Conservation (phyloP, 2,113 vertebrate genomes). For the Vulpes vulpes region DNA sequence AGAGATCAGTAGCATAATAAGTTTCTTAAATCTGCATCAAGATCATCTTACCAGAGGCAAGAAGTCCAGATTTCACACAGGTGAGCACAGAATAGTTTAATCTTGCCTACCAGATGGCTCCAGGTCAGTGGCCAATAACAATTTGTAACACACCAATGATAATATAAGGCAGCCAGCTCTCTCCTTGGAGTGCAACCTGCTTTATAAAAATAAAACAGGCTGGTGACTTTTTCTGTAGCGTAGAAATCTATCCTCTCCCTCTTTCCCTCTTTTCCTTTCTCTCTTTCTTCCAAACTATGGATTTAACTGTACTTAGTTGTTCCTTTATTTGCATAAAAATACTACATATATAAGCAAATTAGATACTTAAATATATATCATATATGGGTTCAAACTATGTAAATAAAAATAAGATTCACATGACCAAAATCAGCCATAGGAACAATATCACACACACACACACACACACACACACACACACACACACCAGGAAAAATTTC, state of each 20-base stretch:
- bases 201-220: not conserved
- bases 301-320: not conserved
- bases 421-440: not conserved
- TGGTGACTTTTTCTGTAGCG: not conserved
- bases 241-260: not conserved
- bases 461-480: no score
- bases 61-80: constrained; percentile 40
- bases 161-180: not conserved
- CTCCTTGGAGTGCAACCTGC: not conserved
- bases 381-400: not conserved
- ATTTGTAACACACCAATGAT: not conserved
- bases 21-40: not conserved
- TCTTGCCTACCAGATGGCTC: constrained; percentile 29
- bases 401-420: not conserved
- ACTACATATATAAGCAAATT: not conserved
- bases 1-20: not conserved
- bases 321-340: not conserved
- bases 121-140: constrained; percentile 14
- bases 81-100: not conserved
- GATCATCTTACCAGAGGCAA: not conserved
- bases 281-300: not conserved
- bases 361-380: not conserved
- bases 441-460: not conserved
- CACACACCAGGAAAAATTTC: no score
- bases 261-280: not conserved